Evolutionary conservation across 2,797 vertebrate genomes (phyloP).

Genomic region (Carapus acus): DNA sequence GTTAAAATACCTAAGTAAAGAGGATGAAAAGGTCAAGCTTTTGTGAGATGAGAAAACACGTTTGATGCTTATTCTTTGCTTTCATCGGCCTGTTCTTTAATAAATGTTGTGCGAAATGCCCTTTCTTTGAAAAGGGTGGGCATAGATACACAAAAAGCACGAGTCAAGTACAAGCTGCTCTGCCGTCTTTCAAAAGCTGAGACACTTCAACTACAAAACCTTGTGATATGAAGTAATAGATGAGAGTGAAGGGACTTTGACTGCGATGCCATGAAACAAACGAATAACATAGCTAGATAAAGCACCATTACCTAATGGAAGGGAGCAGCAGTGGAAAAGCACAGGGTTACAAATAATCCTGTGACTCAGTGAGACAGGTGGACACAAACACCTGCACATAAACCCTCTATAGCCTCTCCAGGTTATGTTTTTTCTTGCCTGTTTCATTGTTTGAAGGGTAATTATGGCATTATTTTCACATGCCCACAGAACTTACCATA

Average conservation of each 20-base stretch:
- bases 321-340: conserved; percentile 15
- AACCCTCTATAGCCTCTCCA: not conserved
- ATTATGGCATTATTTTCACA: conserved; percentile 3
- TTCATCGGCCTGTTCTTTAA: conserved; percentile 17
- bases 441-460: conserved; percentile 4
- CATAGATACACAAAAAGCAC: conserved; percentile 10
- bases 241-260: conserved; percentile 1
- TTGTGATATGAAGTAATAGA: conserved; percentile 14
- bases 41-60: conserved; percentile 8
- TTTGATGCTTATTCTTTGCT: conserved; percentile 47
- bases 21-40: conserved; percentile 10
- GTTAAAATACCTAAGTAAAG: conserved; percentile 14
- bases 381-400: conserved; percentile 8
- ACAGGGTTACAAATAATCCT: conserved; percentile 31
- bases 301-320: conserved; percentile 21
- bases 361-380: conserved; percentile 30
- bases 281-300: conserved; percentile 10
- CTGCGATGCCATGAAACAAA: conserved; percentile 15
- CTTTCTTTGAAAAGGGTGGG: conserved; percentile 13
- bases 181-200: not conserved
- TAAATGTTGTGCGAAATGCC: conserved; percentile 41
- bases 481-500: conserved; percentile 1
- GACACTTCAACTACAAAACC: conserved; percentile 9
- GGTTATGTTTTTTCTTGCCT: conserved; percentile 28
- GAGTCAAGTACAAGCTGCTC: conserved; percentile 54